Evolutionary conservation across 1,140 invertebrate species (phyloP).

Genomic region (Lasioglossum albipes): DNA sequence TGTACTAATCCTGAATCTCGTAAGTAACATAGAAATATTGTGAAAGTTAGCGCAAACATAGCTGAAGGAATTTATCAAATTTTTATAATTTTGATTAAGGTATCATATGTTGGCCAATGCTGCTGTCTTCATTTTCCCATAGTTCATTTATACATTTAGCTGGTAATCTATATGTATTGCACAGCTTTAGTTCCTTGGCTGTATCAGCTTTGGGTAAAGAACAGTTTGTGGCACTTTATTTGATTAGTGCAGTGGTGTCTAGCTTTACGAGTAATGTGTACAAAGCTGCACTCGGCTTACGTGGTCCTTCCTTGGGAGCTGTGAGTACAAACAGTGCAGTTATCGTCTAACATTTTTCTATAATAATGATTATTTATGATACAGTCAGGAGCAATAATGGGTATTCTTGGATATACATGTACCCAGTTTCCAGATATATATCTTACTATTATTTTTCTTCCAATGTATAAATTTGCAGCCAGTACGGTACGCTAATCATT

Average conservation of each 20-base stretch:
- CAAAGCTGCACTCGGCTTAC: slow-evolving; percentile 85
- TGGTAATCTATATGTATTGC: slow-evolving; percentile 97
- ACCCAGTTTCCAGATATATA: slow-evolving; percentile 90
- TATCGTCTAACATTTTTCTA: background rate
- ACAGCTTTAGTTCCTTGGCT: slow-evolving; percentile 87
- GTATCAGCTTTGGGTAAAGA: slow-evolving; percentile 92
- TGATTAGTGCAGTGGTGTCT: slow-evolving; percentile 92
- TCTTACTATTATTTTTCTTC: slow-evolving; percentile 94
- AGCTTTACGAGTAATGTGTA: slow-evolving; percentile 91
- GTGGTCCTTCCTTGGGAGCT: slow-evolving; percentile 92
- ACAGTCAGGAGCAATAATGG: slow-evolving; percentile 96
- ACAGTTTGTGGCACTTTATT: slow-evolving; percentile 95
- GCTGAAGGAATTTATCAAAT: slow-evolving; percentile 23
- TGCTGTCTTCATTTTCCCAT: slow-evolving; percentile 96
- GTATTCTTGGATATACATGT: slow-evolving; percentile 92
- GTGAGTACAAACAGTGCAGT: slow-evolving; percentile 83
- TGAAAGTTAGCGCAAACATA: background rate
- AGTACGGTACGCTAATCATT: slow-evolving; percentile 82
- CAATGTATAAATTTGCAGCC: slow-evolving; percentile 92
- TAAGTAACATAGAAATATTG: slow-evolving; percentile 75
- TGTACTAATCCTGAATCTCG: slow-evolving; percentile 89
- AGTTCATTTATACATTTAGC: slow-evolving; percentile 91
- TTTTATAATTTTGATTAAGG: slow-evolving; percentile 78
- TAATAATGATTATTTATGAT: slow-evolving; percentile 66
- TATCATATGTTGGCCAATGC: slow-evolving; percentile 90